Base-by-base conservation (phyloP, 2,113 vertebrate genomes). In the Vanacampus margaritifer region DNA sequence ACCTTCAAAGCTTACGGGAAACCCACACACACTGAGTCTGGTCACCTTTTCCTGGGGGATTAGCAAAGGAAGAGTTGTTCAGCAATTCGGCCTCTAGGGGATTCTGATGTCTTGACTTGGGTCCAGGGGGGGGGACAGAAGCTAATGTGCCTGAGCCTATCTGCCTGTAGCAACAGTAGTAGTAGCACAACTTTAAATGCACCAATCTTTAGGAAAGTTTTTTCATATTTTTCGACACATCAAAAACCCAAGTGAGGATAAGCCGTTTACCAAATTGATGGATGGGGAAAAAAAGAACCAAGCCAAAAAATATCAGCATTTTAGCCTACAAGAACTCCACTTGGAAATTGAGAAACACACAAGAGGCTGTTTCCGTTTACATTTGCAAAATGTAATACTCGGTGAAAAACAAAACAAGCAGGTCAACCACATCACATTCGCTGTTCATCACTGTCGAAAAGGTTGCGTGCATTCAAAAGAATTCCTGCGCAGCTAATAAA, bases 41-140 rank as follows among this genome's bases (percentile, higher is more conserved):
- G 73, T 81, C 76, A 68, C 61, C 74, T 76, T 69, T 88, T 75
- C 75, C 58, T 6, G 21, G 81, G 66, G 76, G 73, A 86, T 83
- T 84, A 82, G 73, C 67, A 28, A 57, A 59, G 67, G 26, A 45
- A 71, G 75, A 68, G 58, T 75, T 73, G 48, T 35, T 63, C 54
- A 57, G 61, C 75, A 69, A 62, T 39, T 70, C 35, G 64, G 72
- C 73, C 73, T 64, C 71, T 10, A 21, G 65, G 65, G 80, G 80
- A 43, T 41, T 78, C 35, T 2, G 50, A 26, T 64, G 69, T 74
- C 43, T 79, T 74, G 59, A 74, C 70, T 60, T 71, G 75, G 28
- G 14, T 68, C 69, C 50, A 64, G 24, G 54, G 37, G 54, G 37
- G 59, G 64, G 67, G 43, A 62, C 24, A 36, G 56, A 48, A 68